Base-by-base conservation (phyloP, 2,888 invertebrate species). In the Sepioteuthis lessoniana region DNA sequence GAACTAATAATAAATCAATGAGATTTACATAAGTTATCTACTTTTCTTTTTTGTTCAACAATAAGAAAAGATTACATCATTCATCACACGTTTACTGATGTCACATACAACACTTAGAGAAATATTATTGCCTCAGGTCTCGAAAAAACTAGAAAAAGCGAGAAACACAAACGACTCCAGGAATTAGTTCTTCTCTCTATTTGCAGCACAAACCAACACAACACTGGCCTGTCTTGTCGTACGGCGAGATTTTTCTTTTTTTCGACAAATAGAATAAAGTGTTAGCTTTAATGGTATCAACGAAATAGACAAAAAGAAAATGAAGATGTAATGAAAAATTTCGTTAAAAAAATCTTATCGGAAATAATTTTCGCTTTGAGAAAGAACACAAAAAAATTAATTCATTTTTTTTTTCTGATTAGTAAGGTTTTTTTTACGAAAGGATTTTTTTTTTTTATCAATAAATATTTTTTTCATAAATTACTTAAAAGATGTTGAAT, bases 31-130 rank as follows among this genome's bases (percentile, higher is more conserved):
- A 60, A 60, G 60, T 31, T 60, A 60, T 31, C 28, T 21, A 28
- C 4, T 55, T 55, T 60, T 60, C 60, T 60, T 60, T 60, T 31
- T 8, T 60, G 4, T 28, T 31, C 76, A 16, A n/a, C 13, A 13
- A 16, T 35, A 35, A n/a, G n/a, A 76, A 76, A 55, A 76, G n/a
- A 76, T 76, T n/a, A 76, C 76, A 76, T 76, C 76, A n/a, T n/a
- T 76, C 76, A 76, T 76, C 76, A 76, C 76, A 76, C n/a, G 76
- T 76, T 35, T 76, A 76, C n/a, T 76, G n/a, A 76, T 76, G 76
- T 76, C 76, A 35, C n/a, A n/a, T 76, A 76, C 76, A n/a, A 16
- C 76, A 76, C 16, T 76, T 35, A n/a, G 76, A 76, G 76, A 76
- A 76, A n/a, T n/a, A n/a, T 35, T 16, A 76, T 76, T 76, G n/a